These are phyloP conservation scores for Entomobrya multifasciata DNA, from an alignment of 2,888 invertebrate genomes.

Conservation along the genomic window DNA sequence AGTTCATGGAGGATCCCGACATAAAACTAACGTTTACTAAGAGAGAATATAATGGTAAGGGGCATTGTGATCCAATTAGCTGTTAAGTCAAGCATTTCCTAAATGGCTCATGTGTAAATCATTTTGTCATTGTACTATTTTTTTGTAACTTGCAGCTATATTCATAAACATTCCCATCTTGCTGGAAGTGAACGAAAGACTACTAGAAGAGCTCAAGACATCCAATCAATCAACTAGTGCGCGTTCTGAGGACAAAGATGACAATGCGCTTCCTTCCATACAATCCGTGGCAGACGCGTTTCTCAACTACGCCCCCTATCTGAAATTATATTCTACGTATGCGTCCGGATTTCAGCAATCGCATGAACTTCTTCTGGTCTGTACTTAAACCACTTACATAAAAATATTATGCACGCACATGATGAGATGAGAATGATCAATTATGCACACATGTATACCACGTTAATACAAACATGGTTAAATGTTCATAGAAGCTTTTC, in stretches of 20 bases:
- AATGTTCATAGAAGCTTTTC: not conserved
- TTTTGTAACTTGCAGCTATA: slow-evolving; percentile 43
- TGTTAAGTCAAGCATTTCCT: not conserved
- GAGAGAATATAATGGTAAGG: slow-evolving; percentile 71
- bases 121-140: not conserved
- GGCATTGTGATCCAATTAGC: not conserved
- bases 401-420: too few species aligned
- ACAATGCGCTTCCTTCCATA: slow-evolving; percentile 58
- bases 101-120: not conserved
- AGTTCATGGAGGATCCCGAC: slow-evolving; percentile 72
- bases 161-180: slow-evolving; percentile 70
- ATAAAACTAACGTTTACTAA: slow-evolving; percentile 67
- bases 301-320: slow-evolving; percentile 87
- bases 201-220: slow-evolving; percentile 81
- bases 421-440: too few species aligned
- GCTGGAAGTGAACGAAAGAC: slow-evolving; percentile 81
- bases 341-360: slow-evolving; percentile 88
- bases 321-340: slow-evolving; percentile 89
- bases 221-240: not conserved
- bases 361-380: slow-evolving; percentile 85
- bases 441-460: too few species aligned
- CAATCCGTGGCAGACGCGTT: slow-evolving; percentile 85
- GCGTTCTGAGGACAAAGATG: slow-evolving; percentile 16
- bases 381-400: slow-evolving; percentile 27
- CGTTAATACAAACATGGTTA: too few species aligned